Evolutionary conservation across 2,113 vertebrate species (phyloP), one percentile per base, ranked within the genome.

Genomic region (Cisticola juncidis): DNA sequence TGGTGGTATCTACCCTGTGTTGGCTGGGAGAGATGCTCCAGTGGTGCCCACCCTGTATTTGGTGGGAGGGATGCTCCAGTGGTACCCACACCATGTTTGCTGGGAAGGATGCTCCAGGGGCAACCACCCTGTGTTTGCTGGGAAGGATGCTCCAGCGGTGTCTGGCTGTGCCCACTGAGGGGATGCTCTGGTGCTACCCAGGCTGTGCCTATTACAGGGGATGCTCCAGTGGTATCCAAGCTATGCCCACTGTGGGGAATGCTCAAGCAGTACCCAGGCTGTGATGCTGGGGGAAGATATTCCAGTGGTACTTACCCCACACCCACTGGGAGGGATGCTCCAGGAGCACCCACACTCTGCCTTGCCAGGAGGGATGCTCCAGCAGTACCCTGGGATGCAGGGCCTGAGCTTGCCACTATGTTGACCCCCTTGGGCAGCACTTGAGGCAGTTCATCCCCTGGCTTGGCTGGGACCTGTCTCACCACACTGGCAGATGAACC

Each of bases 181-280:
- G 31, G 11, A 23, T 53, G 48, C 33, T 54, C 25, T 6, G 6
- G 29, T 11, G 9, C 12, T 51, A 51, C 11, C 29, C 19, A 18
- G 4, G 9, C 38, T 8, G 13, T 72, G 38, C 13, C 3, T 4
- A 1, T 5, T 18, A 2, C 3, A 5, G 5, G 12, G 15, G 9
- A 11, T 48, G 60, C 19, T 65, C 24, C 1, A 2, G 42, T 18
- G 15, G 9, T 44, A 26, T 3, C 56, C 22, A 22, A 1, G 16
- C 31, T 47, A 0, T 38, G 23, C 53, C 15, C 9, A 42, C 8
- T 51, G 8, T 0, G 4, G 8, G 29, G 7, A 9, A 20, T 76
- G 42, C 25, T 65, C n/a, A 7, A 10, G 26, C 0, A 1, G n/a
- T 21, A 25, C 24, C 15, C 42, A 57, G 33, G 33, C 33, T 60